Conservation (phyloP, 2,888 invertebrate genomes). For the Dromius quadrimaculatus region DNA sequence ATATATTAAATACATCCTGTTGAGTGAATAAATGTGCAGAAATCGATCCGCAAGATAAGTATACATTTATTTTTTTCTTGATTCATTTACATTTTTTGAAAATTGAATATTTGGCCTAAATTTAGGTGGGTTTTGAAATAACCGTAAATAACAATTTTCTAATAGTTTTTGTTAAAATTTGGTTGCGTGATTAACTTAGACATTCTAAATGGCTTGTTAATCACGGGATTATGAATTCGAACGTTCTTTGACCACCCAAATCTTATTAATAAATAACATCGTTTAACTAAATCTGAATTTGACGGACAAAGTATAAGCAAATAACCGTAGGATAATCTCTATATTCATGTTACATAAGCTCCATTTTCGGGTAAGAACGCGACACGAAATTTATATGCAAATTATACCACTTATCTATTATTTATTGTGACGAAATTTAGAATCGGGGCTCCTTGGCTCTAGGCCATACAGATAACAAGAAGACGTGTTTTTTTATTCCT, state of each 20-base stretch:
- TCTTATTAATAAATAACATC: constrained; percentile 47
- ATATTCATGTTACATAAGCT: constrained; percentile 2
- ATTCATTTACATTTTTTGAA: constrained; percentile 26
- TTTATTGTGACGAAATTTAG: constrained; percentile 49
- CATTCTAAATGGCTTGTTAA: constrained; percentile 38
- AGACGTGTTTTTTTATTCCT: neutral
- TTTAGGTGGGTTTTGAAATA: constrained; percentile 12
- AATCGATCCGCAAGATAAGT: constrained; percentile 20
- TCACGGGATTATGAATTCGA: constrained; percentile 39
- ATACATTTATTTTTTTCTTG: constrained; percentile 6
- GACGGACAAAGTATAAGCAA: constrained; percentile 33
- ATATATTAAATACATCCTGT: no score
- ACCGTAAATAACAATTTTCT: constrained; percentile 27
- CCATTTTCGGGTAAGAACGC: constrained; percentile 7
- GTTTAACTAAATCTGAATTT: constrained; percentile 37
- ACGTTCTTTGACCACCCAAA: constrained; percentile 41
- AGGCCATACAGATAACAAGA: constrained; percentile 24
- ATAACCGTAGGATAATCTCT: constrained; percentile 32
- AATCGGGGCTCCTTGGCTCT: constrained; percentile 30
- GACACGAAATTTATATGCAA: constrained; percentile 44
- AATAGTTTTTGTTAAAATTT: constrained; percentile 27
- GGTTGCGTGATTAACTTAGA: constrained; percentile 30
- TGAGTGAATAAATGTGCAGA: no score
- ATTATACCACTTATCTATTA: constrained; percentile 48
- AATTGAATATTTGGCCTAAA: constrained; percentile 35